Base-by-base conservation (phyloP, 2,797 vertebrate species). In the Chelon labrosus region DNA sequence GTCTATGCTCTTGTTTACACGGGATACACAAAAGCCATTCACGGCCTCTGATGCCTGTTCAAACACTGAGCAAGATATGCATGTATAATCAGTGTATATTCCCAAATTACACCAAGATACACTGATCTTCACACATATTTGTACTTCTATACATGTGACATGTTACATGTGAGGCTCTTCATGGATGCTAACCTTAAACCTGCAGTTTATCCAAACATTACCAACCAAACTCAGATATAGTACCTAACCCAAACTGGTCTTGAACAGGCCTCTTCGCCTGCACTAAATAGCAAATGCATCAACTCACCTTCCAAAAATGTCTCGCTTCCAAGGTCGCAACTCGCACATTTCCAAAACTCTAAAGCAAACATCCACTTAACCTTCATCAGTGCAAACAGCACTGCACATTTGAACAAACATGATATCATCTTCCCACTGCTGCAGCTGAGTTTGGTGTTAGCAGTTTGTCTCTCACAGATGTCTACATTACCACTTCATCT, bases 401-500 rank as follows among this genome's bases (percentile, higher is more conserved):
- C 2, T 4, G 16, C 7, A 37, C 64, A 25, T 66, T 53, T 0
- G 14, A 66, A 17, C 61, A 57, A 62, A 71, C 57, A 49, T 3
- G 56, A 72, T 76, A 75, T 75, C 57, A 42, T 61, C 77, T 57
- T 54, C 47, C 44, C 31, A 35, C 31, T 16, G 0, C 67, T 13
- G 57, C 67, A 42, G 61, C 50, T 35, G 61, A 49, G 50, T 46
- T 37, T 16, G 41, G 65, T 42, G 44, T 60, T 38, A 27, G 61
- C 57, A 31, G 54, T 65, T 47, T 13, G 10, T 37, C 27, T 62
- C 51, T 47, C 61, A 8, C 71, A 19, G 70, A 71, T 22, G 37
- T 54, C 61, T 41, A 47, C 64, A 59, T 79, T n/a, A 57, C 55
- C 47, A 7, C 53, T 64, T 64, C 55, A 70, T 82, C 79, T 84